These are phyloP conservation scores for Osmerus eperlanus DNA, from an alignment of 2,113 vertebrate genomes.

Conservation along the genomic window DNA sequence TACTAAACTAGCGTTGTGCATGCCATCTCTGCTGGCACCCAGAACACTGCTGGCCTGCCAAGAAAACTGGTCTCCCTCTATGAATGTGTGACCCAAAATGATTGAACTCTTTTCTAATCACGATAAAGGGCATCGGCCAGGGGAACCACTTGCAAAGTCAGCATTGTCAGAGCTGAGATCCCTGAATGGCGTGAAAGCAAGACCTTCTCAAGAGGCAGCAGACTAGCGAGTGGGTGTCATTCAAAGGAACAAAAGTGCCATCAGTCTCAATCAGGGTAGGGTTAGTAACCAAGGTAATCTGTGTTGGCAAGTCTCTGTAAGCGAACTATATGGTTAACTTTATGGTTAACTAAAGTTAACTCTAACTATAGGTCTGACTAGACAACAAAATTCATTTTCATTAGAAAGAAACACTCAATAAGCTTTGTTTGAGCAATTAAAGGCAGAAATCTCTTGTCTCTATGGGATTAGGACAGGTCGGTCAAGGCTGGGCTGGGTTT, in stretches of 20 bases:
- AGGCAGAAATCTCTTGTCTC: conserved; percentile 34
- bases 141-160: conserved; percentile 49
- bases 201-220: conserved; percentile 27
- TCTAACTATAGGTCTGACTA: conserved; percentile 29
- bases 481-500: conserved; percentile 15
- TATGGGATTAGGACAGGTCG: conserved; percentile 19
- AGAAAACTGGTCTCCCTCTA: conserved; percentile 22
- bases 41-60: conserved; percentile 15
- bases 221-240: conserved; percentile 48
- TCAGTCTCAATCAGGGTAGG: conserved; percentile 60
- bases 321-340: too few species aligned
- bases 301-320: conserved; percentile 22
- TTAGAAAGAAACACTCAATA: conserved; percentile 52
- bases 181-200: conserved; percentile 49
- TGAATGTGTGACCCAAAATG: conserved; percentile 47
- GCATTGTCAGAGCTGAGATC: conserved; percentile 46
- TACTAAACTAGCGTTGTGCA: conserved; percentile 11
- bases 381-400: conserved; percentile 41
- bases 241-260: conserved; percentile 63
- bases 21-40: conserved; percentile 9
- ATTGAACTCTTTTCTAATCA: conserved; percentile 37
- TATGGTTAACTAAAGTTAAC: too few species aligned
- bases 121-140: conserved; percentile 39
- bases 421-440: conserved; percentile 38
- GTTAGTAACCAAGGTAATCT: conserved; percentile 33